Evolutionary conservation across 64 coral and sea anemone species (phyloP).

Genomic region (Actinia equina): DNA sequence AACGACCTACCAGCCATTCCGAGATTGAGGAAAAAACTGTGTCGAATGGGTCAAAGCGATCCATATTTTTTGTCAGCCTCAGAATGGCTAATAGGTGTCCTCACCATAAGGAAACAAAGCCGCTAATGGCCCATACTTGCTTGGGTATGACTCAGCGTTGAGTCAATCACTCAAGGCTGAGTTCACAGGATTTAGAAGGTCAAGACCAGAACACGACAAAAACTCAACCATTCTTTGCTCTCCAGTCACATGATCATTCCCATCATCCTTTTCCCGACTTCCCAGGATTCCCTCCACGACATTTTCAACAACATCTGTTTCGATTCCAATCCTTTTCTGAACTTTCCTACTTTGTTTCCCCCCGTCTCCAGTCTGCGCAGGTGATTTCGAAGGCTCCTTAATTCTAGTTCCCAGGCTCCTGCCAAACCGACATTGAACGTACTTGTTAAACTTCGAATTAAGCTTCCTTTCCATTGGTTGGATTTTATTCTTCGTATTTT

Average conservation of each 20-base stretch:
- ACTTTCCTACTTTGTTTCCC: too few relatives aligned
- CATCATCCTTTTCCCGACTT: not conserved
- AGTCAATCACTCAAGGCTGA: too few relatives aligned
- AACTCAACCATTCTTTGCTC: not conserved
- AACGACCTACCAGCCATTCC: too few relatives aligned
- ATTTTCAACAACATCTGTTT: not conserved
- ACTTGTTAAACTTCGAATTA: not conserved
- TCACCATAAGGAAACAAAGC: too few relatives aligned
- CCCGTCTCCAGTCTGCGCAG: too few relatives aligned
- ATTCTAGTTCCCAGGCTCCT: not conserved
- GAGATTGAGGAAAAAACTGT: too few relatives aligned
- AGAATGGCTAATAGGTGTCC: too few relatives aligned
- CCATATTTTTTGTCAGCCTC: too few relatives aligned
- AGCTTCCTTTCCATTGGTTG: not conserved
- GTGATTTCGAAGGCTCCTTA: not conserved
- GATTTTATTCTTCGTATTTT: conserved; percentile 15
- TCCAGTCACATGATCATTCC: not conserved
- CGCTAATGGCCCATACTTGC: too few relatives aligned
- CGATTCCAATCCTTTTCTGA: too few relatives aligned
- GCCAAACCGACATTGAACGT: conserved; percentile 4
- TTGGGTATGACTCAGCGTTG: too few relatives aligned
- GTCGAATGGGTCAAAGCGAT: too few relatives aligned
- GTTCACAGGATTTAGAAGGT: not conserved
- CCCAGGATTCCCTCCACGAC: not conserved
- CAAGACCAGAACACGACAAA: not conserved